A percentile compares a stretch with the other conserved stretches of the same genome.
These are phyloP conservation scores for Tribolium castaneum DNA, from an alignment of 1,140 invertebrate species.

Conservation along the genomic window DNA sequence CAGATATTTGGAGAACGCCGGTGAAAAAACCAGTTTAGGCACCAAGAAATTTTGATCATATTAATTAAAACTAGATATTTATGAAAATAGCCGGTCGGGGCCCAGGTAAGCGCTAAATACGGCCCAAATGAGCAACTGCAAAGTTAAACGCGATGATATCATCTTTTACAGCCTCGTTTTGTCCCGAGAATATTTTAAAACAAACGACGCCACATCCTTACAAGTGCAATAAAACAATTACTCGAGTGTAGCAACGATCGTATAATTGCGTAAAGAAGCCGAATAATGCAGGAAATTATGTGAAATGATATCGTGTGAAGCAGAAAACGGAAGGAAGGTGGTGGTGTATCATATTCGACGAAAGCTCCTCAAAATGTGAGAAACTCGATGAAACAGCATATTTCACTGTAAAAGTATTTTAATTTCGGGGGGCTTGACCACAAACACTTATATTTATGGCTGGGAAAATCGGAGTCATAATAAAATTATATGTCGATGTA, in stretches of 20 bases:
- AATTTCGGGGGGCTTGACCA: constrained; percentile 15
- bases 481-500: constrained; percentile 38
- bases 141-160: neutral
- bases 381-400: neutral
- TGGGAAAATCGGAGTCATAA: constrained; percentile 41
- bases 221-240: constrained; percentile 43
- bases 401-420: neutral
- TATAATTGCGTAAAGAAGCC: constrained; percentile 42
- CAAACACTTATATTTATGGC: constrained; percentile 37
- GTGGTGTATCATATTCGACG: constrained; percentile 19
- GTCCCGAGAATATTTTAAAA: constrained; percentile 22
- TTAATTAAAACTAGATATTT: constrained; percentile 35
- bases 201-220: constrained; percentile 39
- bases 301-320: constrained; percentile 38
- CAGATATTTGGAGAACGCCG: constrained; percentile 4
- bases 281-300: constrained; percentile 41
- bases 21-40: constrained; percentile 12
- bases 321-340: constrained; percentile 34
- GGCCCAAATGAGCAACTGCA: constrained; percentile 12
- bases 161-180: constrained; percentile 19
- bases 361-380: constrained; percentile 15
- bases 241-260: constrained; percentile 18
- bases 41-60: constrained; percentile 23
- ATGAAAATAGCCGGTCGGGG: constrained; percentile 6
- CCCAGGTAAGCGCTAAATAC: constrained; percentile 15